A percentile compares a stretch with the other conserved stretches of the same genome.
Conservation (phyloP, 2,888 invertebrate species). For the Noctua comes region DNA sequence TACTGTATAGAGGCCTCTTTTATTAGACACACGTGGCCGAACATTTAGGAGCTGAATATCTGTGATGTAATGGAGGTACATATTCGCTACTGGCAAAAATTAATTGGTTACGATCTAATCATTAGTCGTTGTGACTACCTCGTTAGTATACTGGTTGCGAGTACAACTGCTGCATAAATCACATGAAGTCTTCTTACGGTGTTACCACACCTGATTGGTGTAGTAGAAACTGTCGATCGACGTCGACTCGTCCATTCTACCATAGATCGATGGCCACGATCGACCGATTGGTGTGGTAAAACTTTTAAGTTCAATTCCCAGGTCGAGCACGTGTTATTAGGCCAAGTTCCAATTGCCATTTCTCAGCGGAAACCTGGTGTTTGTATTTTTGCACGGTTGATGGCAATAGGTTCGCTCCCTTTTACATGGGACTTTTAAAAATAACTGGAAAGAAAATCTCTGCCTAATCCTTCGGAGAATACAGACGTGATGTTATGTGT, state of each 20-base stretch:
- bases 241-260: too few relatives aligned
- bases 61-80: slow-evolving; percentile 48
- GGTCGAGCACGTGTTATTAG: neutral
- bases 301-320: too few relatives aligned
- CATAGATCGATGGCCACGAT: too few relatives aligned
- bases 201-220: too few relatives aligned
- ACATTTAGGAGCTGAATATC: slow-evolving; percentile 42
- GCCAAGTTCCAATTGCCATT: neutral
- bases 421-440: neutral
- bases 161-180: too few relatives aligned
- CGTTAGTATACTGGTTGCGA: neutral
- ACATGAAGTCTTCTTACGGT: neutral
- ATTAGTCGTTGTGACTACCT: neutral
- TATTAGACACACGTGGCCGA: slow-evolving; percentile 51
- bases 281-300: too few relatives aligned
- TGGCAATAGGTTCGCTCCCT: neutral
- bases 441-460: neutral
- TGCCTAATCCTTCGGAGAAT: neutral
- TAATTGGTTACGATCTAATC: slow-evolving; percentile 6
- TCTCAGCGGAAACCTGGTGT: neutral
- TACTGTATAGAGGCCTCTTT: slow-evolving; percentile 57
- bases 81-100: slow-evolving; percentile 5
- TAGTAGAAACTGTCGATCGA: too few relatives aligned
- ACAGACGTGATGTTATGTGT: neutral
- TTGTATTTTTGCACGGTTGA: neutral